Evolutionary conservation across 2,888 invertebrate genomes (phyloP).

Genomic region (Drosophila nr. perissopoda): DNA sequence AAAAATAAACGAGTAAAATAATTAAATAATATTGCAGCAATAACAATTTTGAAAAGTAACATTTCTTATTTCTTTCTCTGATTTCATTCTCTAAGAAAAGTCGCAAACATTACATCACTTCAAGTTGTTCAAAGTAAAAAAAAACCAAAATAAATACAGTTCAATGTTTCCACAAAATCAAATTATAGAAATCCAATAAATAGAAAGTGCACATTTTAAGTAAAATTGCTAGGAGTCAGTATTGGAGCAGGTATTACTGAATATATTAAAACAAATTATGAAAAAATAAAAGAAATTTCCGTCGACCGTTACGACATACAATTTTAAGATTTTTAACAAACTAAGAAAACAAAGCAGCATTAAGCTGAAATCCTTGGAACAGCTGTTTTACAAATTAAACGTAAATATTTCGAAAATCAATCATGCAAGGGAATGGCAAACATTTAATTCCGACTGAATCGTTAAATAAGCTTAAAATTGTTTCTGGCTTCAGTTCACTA

Average conservation of each 20-base stretch:
- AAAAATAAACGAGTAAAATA: not conserved
- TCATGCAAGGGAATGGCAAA: constrained; percentile 1
- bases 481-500: constrained; percentile 56
- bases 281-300: not conserved
- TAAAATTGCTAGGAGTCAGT: not conserved
- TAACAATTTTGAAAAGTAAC: not conserved
- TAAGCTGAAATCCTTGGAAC: not conserved
- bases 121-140: not conserved
- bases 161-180: not conserved
- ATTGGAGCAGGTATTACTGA: not conserved
- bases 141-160: not conserved
- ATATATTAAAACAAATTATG: not conserved
- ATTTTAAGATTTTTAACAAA: not conserved
- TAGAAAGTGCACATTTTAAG: not conserved
- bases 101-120: not conserved
- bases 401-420: constrained; percentile 14
- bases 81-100: not conserved
- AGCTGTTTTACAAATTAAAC: not conserved
- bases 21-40: not conserved
- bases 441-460: constrained; percentile 16
- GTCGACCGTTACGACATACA: too few species aligned
- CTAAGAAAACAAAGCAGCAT: not conserved
- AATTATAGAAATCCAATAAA: not conserved
- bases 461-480: constrained; percentile 66
- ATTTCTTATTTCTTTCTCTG: too few species aligned